Evolutionary conservation across 2,888 invertebrate genomes (phyloP), one percentile per base, ranked within the genome.

Genomic region (Tridacna crocea): DNA sequence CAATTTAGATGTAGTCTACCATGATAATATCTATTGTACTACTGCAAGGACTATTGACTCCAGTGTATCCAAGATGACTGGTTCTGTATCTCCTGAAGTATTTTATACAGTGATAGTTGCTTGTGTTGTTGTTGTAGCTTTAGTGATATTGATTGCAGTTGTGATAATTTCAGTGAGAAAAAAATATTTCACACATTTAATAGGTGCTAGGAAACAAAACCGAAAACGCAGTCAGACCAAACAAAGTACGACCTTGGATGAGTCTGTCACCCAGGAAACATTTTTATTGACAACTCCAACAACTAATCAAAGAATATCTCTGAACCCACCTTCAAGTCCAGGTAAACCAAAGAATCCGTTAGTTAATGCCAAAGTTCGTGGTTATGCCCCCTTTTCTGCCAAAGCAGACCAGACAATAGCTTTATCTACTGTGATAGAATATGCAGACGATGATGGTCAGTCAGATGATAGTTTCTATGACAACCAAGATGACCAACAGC

Each of bases 391-490:
- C 10, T 85, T 80, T 76, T 61, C 77, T 6, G 80, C 85, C 10
- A 77, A 72, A 68, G 82, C 80, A 66, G 82, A 85, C 36, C 80
- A 85, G 61, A 77, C 80, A 8, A 82, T 82, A 24, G 77, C 82
- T 12, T 72, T 85, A 26, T 74, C 82, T 0, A 82, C 82, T 24
- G 82, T 85, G 24, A 77, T 85, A 60, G 82, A 85, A 61, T 82
- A 85, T 55, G 72, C 15, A 26, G 70, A 70, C 1, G 70, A 51
- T 1, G 63, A 65, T 36, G 12, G n/a, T 17, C 65, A 65, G 65
- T 65, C 51, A 11, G 58, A 27, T 2, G 51, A 65, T 66, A 75
- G 70, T 70, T 70, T 70, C 51, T 70, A 70, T 65, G 75, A 75
- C 47, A 55, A 66, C 66, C n/a, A 51, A 27, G 66, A 75, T 63